phyloP scores from a whole-genome alignment of 2,888 invertebrate genomes.

The Thelaira solivaga region DNA sequence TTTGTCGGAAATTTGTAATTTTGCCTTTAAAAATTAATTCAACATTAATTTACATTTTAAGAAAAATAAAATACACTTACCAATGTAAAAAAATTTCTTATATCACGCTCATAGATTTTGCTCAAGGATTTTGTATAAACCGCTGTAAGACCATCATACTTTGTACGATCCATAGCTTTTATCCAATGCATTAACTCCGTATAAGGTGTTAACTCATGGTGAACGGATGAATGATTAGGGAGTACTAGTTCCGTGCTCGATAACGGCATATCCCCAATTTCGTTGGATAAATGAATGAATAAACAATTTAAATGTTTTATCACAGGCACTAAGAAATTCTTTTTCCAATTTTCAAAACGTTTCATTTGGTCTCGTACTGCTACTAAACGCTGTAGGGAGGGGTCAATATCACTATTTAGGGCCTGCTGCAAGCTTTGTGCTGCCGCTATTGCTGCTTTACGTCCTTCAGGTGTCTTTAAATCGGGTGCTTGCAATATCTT shows the following conservation, averaged over 20 bases:
- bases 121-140: constrained; percentile 90
- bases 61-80: constrained; percentile 59
- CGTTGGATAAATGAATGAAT: constrained; percentile 93
- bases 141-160: constrained; percentile 88
- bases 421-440: constrained; percentile 86
- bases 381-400: constrained; percentile 81
- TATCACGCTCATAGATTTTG: constrained; percentile 92
- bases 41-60: background rate
- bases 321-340: constrained; percentile 88
- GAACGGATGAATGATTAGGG: constrained; percentile 87
- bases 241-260: constrained; percentile 80
- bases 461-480: constrained; percentile 81
- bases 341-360: constrained; percentile 86
- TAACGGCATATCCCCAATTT: constrained; percentile 80
- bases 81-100: constrained; percentile 77
- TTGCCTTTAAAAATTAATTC: constrained; percentile 68
- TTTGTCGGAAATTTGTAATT: constrained; percentile 73
- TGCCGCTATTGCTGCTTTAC: constrained; percentile 82
- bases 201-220: constrained; percentile 91
- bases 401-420: constrained; percentile 83
- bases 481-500: constrained; percentile 85
- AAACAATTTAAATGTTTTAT: constrained; percentile 95
- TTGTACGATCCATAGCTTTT: constrained; percentile 89
- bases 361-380: constrained; percentile 90
- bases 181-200: constrained; percentile 95